Conservation (phyloP, 2,888 invertebrate genomes). For the Carpatolechia fugitivella region DNA sequence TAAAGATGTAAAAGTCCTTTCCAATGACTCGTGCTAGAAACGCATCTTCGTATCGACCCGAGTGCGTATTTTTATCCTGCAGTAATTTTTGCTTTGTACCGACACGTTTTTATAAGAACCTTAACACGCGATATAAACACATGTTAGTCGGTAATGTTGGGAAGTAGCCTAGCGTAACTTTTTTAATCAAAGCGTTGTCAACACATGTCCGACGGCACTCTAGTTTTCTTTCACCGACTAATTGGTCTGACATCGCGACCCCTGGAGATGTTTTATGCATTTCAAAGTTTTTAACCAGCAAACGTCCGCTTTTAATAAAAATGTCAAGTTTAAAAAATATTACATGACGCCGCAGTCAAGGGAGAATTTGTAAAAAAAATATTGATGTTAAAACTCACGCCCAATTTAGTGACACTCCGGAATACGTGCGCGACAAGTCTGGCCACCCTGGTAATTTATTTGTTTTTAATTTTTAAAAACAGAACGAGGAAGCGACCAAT, state of each 20-base stretch:
- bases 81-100: background rate
- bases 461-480: conserved; percentile 77
- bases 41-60: too few relatives aligned
- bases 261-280: conserved; percentile 54
- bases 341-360: conserved; percentile 5
- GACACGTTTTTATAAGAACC: background rate
- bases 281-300: conserved; percentile 43
- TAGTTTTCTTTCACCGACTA: conserved; percentile 69
- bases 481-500: conserved; percentile 72
- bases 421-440: conserved; percentile 38
- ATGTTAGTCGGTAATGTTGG: background rate
- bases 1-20: too few relatives aligned
- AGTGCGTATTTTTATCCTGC: background rate
- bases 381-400: conserved; percentile 6
- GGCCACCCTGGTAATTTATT: conserved; percentile 65
- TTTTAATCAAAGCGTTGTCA: conserved; percentile 49
- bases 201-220: conserved; percentile 59
- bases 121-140: background rate
- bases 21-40: too few relatives aligned
- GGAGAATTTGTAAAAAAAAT: conserved; percentile 1
- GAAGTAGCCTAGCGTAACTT: conserved; percentile 18
- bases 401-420: conserved; percentile 11
- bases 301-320: conserved; percentile 47
- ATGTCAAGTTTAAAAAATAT: conserved; percentile 45
- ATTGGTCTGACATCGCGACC: conserved; percentile 71